phyloP scores from a whole-genome alignment of 2,113 vertebrate species.

The Odontophorus gujanensis region DNA sequence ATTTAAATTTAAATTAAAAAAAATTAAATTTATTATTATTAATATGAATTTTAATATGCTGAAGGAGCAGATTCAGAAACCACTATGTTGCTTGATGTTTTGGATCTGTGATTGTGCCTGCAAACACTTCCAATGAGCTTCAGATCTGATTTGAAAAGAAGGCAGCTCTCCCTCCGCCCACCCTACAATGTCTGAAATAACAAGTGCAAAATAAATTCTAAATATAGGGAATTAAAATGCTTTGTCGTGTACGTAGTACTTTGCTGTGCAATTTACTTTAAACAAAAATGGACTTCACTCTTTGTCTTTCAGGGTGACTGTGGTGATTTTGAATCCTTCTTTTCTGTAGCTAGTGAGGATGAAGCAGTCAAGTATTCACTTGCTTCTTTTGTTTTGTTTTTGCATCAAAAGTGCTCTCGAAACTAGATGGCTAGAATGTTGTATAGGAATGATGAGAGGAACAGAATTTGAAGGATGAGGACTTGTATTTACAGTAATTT shows the following conservation, averaged over 20 bases:
- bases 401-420: neutral
- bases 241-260: neutral
- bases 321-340: neutral
- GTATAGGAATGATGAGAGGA: conserved; percentile 5
- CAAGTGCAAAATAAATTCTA: neutral
- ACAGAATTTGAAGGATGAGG: conserved; percentile 24
- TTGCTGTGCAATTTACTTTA: neutral
- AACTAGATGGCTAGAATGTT: neutral
- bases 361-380: neutral
- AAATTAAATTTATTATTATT: no score
- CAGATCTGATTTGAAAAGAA: neutral
- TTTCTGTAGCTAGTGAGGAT: neutral
- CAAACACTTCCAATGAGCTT: neutral
- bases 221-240: neutral
- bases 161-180: neutral
- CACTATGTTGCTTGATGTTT: neutral
- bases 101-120: neutral
- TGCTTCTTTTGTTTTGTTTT: neutral
- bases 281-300: neutral
- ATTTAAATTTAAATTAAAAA: no score
- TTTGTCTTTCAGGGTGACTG: neutral
- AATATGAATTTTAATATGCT: neutral
- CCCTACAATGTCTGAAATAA: neutral
- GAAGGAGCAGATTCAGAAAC: neutral
- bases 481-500: conserved; percentile 27